Base-by-base conservation (phyloP, 53 echinoderm and acorn worm species). In the Paelopatides confundens region DNA sequence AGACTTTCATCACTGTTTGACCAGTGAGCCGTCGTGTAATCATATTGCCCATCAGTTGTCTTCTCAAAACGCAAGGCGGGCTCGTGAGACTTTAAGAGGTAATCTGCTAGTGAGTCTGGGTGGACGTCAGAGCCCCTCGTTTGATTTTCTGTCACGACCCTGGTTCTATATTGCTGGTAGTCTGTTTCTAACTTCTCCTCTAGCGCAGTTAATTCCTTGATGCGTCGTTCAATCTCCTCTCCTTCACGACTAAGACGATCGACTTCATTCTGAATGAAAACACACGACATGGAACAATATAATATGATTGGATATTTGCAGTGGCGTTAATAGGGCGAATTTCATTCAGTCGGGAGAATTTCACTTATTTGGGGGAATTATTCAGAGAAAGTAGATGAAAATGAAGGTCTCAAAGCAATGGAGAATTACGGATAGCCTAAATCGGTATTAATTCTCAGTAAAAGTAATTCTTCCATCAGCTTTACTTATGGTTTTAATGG, bases 201-300 rank as follows among this genome's bases (percentile, higher is more conserved):
- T 9, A 83, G 66, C 63, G 94, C 95, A 9, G 93, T 92, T 47
- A 95, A 92, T 51, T 97, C 97, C 35, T 93, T 65, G 52, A 97
- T 97, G 26, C 90, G 85, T 82, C 86, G 91, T 88, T 97, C 97
- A 62, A 97, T 97, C 2, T 95, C 81, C 67, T 97, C 97, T 21
- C 97, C 97, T 49, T 97, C 97, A 66, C 93, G 86, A 38, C 97
- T 93, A 51, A 97, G 84, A 30, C 95, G 92, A 43, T 95, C 97
- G 3, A 88, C 97, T 49, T 96, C 94, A 86, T 91, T 93, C 79
- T 91, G 40, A 13, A 32, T 6, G 0, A 12, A 31, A 29, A 35
- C 2, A 68, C 13, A 68, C 21, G 18, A 13, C 17, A 28, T 43
- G 12, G 8, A 2, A 43, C 43, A 43, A 43, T 43, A 43, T 1